Evolutionary conservation across 2,888 invertebrate species (phyloP), one percentile per base, ranked within the genome.

Genomic region (Pherbina coryleti): DNA sequence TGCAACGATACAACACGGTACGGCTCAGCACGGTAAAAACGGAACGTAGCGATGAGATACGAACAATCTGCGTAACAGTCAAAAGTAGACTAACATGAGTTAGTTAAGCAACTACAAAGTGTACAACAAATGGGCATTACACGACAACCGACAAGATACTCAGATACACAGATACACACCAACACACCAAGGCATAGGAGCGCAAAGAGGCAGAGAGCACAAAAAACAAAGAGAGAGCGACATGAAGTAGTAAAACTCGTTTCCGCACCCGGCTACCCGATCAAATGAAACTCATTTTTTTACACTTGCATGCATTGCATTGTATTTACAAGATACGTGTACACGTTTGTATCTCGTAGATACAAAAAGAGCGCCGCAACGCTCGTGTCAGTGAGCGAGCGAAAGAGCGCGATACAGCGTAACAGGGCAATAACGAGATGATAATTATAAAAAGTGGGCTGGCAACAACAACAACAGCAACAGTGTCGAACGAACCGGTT

Each of bases 41-140:
- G 53, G 51, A n/a, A 64, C 74, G 74, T 28, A 64, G 31, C 55
- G 55, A 53, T 5, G 66, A 84, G 86, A 84, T 83, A 84, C 86
- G 85, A 88, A 89, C 89, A 87, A 89, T 87, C 88, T 86, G 87
- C 87, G 87, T 88, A 88, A 88, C 89, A 89, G 89, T 89, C 89
- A 88, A 89, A 89, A 88, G 88, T 88, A 88, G 89, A 89, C 89
- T 89, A 89, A 89, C 89, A 89, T 87, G 88, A 88, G 85, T 88
- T 88, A 86, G 86, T 87, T 88, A 87, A 87, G 88, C 86, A 87
- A 87, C 88, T 87, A 88, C 87, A 87, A 88, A 87, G 86, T 88
- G 87, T 86, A 87, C 87, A 86, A 87, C 87, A 88, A 88, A 87
- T 88, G 88, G 87, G 88, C 86, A 87, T 87, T 87, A 88, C 88